Conservation (phyloP, 2,113 vertebrate genomes). For the Daboia siamensis region DNA sequence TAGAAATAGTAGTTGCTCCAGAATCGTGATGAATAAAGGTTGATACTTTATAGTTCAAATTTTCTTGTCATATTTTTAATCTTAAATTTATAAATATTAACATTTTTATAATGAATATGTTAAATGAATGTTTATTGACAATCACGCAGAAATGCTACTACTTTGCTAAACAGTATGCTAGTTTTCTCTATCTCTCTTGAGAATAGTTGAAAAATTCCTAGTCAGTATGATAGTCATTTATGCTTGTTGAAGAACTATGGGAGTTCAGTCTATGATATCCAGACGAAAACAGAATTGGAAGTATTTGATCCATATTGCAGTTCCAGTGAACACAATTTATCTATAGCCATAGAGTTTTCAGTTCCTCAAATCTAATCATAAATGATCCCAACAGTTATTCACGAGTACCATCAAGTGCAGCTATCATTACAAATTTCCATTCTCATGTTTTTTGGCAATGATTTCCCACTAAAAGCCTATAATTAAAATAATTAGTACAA, state of each 20-base stretch:
- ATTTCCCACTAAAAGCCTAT: conserved; percentile 36
- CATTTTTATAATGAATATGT: not conserved
- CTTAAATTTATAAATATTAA: not conserved
- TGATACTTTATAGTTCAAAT: not conserved
- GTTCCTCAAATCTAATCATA: fast-evolving
- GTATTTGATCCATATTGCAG: fast-evolving
- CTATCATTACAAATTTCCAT: conserved; percentile 10
- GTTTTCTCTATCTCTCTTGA: not conserved
- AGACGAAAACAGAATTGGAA: not conserved
- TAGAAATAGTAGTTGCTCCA: not conserved
- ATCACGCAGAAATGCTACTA: not conserved
- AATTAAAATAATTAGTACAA: conserved; percentile 58
- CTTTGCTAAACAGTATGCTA: not conserved
- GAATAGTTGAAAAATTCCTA: not conserved
- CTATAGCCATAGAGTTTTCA: not conserved
- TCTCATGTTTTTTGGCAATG: conserved; percentile 46
- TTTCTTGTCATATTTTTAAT: not conserved
- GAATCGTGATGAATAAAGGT: not conserved
- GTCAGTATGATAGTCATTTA: not conserved
- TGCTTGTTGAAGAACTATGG: not conserved
- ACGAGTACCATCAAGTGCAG: conserved; percentile 20
- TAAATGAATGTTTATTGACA: not conserved
- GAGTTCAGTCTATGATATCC: not conserved
- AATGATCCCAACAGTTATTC: not conserved
- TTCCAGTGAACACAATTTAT: not conserved